A percentile compares a stretch with the other conserved stretches of the same genome.
Conservation (phyloP, 1,140 invertebrate genomes). For the Rhyacophila brunnea region DNA sequence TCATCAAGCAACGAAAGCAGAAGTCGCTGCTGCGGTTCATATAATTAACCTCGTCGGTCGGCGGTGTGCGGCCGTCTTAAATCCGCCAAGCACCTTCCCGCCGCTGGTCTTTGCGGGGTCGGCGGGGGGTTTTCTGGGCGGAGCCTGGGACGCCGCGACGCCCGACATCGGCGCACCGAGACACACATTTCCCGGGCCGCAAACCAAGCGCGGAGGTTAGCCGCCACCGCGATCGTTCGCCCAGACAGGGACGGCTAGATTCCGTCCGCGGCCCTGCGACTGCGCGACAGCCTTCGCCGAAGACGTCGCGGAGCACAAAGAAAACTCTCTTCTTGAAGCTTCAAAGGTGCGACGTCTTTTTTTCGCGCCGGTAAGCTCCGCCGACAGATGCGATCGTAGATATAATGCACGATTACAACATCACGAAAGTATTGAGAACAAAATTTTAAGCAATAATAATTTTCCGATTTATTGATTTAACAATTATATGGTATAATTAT, state of each 20-base stretch:
- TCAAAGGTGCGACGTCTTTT: too few relatives aligned
- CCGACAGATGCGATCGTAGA: too few relatives aligned
- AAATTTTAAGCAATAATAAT: too few relatives aligned
- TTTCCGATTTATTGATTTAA: too few relatives aligned
- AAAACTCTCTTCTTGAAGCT: neutral
- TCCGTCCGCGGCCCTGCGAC: neutral
- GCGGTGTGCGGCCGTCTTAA: slow-evolving; percentile 23
- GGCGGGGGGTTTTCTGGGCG: slow-evolving; percentile 12
- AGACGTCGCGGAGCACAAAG: neutral
- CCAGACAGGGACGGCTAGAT: slow-evolving; percentile 7
- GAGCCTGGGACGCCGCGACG: slow-evolving; percentile 12
- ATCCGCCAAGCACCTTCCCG: neutral
- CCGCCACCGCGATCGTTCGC: slow-evolving; percentile 26
- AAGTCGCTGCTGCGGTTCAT: slow-evolving; percentile 5
- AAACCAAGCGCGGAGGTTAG: slow-evolving; percentile 36
- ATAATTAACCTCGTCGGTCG: slow-evolving; percentile 11
- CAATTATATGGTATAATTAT: too few relatives aligned
- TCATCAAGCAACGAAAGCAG: too few relatives aligned
- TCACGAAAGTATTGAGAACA: too few relatives aligned
- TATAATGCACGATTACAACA: too few relatives aligned
- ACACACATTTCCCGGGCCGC: slow-evolving; percentile 35
- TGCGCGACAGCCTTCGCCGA: slow-evolving; percentile 3
- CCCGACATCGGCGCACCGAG: slow-evolving; percentile 35
- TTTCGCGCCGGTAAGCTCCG: too few relatives aligned
- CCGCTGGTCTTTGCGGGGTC: neutral